Percentiles rank a stretch among this genome's conserved stretches.
These are phyloP conservation scores for Drosophila prolongata DNA, from an alignment of 2,888 invertebrate genomes.

Conservation along the genomic window DNA sequence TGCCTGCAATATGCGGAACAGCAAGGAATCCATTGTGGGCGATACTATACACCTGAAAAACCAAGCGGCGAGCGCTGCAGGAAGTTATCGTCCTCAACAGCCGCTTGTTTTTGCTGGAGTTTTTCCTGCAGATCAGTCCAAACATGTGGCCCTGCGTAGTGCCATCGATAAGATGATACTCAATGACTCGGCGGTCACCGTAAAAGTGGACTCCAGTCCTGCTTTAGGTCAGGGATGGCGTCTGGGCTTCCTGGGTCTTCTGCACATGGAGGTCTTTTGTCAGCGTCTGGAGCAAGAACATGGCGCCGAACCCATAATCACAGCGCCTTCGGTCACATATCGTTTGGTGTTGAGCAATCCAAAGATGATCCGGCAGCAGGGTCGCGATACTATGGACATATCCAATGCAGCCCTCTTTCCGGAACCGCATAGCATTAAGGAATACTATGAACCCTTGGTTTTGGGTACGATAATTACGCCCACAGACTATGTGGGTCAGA, in stretches of 20 bases:
- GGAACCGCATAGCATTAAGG: slow-evolving; percentile 87
- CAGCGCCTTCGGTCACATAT: slow-evolving; percentile 94
- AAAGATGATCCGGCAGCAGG: slow-evolving; percentile 89
- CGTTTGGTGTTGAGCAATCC: slow-evolving; percentile 90
- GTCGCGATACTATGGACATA: slow-evolving; percentile 87
- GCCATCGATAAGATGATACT: slow-evolving; percentile 96
- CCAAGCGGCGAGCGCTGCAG: slow-evolving; percentile 85
- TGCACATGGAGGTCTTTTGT: slow-evolving; percentile 95
- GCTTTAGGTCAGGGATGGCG: slow-evolving; percentile 96
- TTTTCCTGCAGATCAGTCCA: slow-evolving; percentile 96
- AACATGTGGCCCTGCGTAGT: slow-evolving; percentile 89
- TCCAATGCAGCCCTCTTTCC: slow-evolving; percentile 92
- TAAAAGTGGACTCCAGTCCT: slow-evolving; percentile 92
- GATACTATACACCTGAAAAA: slow-evolving; percentile 89
- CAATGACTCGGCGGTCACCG: slow-evolving; percentile 96
- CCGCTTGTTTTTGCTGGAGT: slow-evolving; percentile 94
- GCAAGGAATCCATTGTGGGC: slow-evolving; percentile 90
- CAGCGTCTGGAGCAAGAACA: slow-evolving; percentile 94
- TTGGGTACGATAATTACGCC: slow-evolving; percentile 96
- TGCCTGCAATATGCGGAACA: slow-evolving; percentile 91
- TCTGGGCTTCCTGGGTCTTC: slow-evolving; percentile 92
- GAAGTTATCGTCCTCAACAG: slow-evolving; percentile 88
- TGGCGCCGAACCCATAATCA: slow-evolving; percentile 91
- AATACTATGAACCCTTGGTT: slow-evolving; percentile 94
- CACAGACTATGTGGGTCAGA: slow-evolving; percentile 88